A percentile compares a stretch with the other conserved stretches of the same genome.
These are phyloP conservation scores for Saccopteryx bilineata DNA, from an alignment of 2,113 vertebrate genomes.

Conservation along the genomic window DNA sequence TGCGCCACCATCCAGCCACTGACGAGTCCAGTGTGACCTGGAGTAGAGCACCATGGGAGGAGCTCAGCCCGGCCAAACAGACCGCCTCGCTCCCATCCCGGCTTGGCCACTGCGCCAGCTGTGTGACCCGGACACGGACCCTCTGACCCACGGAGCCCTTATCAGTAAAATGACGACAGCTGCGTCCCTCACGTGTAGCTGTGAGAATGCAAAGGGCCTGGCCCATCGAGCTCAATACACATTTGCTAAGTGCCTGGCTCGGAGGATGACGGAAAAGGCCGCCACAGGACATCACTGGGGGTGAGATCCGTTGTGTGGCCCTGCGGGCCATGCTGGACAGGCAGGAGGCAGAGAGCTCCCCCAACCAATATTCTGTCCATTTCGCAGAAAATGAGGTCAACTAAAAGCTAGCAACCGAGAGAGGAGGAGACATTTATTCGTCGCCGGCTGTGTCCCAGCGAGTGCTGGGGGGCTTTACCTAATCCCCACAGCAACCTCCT, in stretches of 20 bases:
- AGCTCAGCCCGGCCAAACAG: neutral
- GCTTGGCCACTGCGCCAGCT: neutral
- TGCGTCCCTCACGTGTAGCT: neutral
- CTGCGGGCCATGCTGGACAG: neutral
- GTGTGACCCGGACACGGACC: neutral
- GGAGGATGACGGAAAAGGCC: neutral
- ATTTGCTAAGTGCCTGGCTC: neutral
- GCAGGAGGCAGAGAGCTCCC: too few relatives aligned
- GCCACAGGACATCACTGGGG: neutral
- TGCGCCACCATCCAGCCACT: fast-evolving
- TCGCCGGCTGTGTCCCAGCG: too few relatives aligned
- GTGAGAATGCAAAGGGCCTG: neutral
- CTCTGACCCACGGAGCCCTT: neutral
- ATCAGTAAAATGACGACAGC: neutral
- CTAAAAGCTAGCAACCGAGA: neutral
- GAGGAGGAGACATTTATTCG: neutral
- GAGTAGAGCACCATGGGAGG: neutral
- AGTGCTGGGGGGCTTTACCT: neutral
- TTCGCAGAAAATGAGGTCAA: neutral
- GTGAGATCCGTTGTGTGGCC: neutral
- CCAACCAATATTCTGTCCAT: too few relatives aligned
- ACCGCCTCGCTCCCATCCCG: fast-evolving
- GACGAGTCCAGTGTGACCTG: fast-evolving
- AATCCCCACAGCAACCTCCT: neutral
- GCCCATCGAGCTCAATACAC: too few relatives aligned